Base-by-base conservation (phyloP, 2,113 vertebrate genomes). In the Lepidothrix coronata region DNA sequence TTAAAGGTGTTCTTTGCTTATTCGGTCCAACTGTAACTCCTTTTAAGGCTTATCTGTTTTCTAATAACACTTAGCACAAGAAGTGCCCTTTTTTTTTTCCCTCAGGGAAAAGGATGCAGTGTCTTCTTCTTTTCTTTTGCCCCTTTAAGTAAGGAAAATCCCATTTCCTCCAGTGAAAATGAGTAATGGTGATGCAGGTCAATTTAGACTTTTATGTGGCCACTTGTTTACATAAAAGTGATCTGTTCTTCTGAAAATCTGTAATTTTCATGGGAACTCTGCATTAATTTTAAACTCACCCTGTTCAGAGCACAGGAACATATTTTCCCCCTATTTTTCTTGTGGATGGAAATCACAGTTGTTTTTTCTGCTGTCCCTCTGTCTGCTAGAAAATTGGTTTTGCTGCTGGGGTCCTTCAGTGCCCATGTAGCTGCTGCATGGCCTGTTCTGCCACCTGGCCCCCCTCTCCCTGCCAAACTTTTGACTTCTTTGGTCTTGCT, bases 181-280 rank as follows among this genome's bases (percentile, higher is more conserved):
- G 85, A 93, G 65, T 89, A 95, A 91, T 93, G 86, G 39, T 82
- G 80, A 58, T 95, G 86, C 72, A 68, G 90, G 68, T 89, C 93
- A 87, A 8, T 65, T 89, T 49, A 71, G 68, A 70, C 54, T 73
- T 91, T 68, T 46, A 3, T 66, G 49, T 46, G 78, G 73, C 80
- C 65, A 46, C 73, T 95, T 76, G 54, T 89, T 95, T 87, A 87
- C 46, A 10, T 72, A 12, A 28, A 86, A 92, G 54, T 65, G 59
- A 82, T 68, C 76, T 28, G 16, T 61, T 75, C 76, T 58, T 80
- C 54, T 78, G 58, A 57, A 93, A 92, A 94, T 58, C 49, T 48
- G 44, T 65, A 57, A 20, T 81, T 90, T 89, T 97, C 44, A 7
- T 33, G 52, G 57, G 15, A 81, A 54, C 41, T 16, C 9, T 37